Base-by-base conservation (phyloP, 2,797 vertebrate species). In the Pelochelys cantorii region DNA sequence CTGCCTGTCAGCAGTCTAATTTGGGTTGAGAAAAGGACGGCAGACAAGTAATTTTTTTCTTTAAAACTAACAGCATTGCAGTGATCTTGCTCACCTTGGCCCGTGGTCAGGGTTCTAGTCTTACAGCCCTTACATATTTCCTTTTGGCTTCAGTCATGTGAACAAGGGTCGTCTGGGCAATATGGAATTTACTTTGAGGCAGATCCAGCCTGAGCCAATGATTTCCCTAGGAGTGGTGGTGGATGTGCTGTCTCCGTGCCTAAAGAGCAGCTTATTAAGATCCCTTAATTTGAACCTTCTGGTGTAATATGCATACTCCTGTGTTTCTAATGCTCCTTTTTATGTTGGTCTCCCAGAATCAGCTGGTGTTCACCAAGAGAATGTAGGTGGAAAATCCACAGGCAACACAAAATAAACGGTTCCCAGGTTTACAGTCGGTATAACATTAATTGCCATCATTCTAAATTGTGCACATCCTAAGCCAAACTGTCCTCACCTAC, bases 251-350 rank as follows among this genome's bases (percentile, higher is more conserved):
- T 85, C 78, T 85, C 87, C 93, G 78, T 93, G 94, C 90, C 78
- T 86, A 60, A 27, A 82, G 34, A 92, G 80, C n/a, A 75, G 60
- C 84, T 90, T 80, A 77, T 87, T 95, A 89, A 79, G 79, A 77
- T 92, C n/a, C 83, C 87, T 93, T 96, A 95, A 95, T 94, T 74
- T 88, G 86, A 96, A 91, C 93, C 96, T 93, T 88, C 87, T 95
- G 95, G 85, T 82, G 89, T 77, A 90, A 93, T 80, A 78, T 97
- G 85, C 25, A 23, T 0, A 5, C 74, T 78, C 79, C 4, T 48
- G 14, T 78, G 17, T 79, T 54, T 95, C 42, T 13, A 91, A 25
- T n/a, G 3, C 75, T 42, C 83, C 1, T 54, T 93, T 94, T 92
- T 89, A 62, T 94, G 57, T 88, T 84, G 82, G 87, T 83, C 29